A percentile compares a stretch with the other conserved stretches of the same genome.
These are phyloP conservation scores for Lagopus muta DNA, from an alignment of 2,113 vertebrate genomes.

Conservation along the genomic window DNA sequence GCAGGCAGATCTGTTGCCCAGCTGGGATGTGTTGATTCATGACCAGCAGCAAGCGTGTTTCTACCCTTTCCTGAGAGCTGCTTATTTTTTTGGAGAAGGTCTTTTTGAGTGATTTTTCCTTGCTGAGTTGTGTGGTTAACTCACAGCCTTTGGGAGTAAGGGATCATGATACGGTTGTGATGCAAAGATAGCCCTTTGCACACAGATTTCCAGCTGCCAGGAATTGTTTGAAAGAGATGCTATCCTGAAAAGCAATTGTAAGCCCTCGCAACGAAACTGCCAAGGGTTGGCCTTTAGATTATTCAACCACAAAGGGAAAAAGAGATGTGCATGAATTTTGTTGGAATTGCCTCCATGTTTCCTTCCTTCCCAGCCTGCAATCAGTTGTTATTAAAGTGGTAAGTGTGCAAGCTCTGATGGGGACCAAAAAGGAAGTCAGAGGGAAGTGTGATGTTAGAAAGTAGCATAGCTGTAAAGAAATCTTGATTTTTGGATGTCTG, in stretches of 20 bases:
- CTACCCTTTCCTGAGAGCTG: neutral
- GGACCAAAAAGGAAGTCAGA: neutral
- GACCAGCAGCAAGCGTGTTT: neutral
- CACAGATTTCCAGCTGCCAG: neutral
- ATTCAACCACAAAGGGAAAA: neutral
- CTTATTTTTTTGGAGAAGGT: neutral
- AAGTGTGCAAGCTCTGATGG: neutral
- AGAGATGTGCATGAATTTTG: neutral
- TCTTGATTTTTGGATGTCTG: fast-evolving
- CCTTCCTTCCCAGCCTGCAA: too few relatives aligned
- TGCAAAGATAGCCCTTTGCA: neutral
- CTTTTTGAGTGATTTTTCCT: neutral
- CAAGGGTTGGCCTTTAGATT: neutral
- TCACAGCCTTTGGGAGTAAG: neutral
- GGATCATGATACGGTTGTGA: too few relatives aligned
- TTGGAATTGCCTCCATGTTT: neutral
- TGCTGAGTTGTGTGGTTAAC: neutral
- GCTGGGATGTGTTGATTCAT: neutral
- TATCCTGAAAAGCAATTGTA: neutral
- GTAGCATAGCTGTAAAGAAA: neutral
- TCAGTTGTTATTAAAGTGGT: neutral
- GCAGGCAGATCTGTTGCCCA: neutral
- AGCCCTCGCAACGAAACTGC: neutral
- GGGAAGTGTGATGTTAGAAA: neutral
- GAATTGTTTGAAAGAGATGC: neutral